phyloP scores from a whole-genome alignment of 1,140 invertebrate species.

The Pemphigus obesinymphae region DNA sequence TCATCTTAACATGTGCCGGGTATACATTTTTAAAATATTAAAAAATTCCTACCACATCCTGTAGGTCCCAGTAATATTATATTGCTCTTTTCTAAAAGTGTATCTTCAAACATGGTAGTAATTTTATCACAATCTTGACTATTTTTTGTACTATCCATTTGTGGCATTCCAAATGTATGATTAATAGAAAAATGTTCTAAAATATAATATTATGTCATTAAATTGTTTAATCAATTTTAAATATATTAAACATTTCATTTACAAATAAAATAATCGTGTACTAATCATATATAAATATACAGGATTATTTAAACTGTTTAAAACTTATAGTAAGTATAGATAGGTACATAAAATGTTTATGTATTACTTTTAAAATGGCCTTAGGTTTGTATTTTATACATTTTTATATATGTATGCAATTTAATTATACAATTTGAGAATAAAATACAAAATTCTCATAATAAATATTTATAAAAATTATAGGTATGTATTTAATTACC shows the following conservation, averaged over 20 bases:
- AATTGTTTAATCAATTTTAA: background rate
- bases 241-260: background rate
- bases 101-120: constrained; percentile 54
- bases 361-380: background rate
- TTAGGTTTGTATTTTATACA: background rate
- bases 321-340: background rate
- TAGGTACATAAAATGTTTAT: background rate
- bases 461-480: background rate
- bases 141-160: background rate
- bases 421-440: background rate
- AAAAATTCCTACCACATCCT: constrained; percentile 68
- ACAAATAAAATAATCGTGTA: too few relatives aligned
- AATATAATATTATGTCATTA: background rate
- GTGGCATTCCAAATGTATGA: constrained; percentile 18
- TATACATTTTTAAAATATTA: background rate
- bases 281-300: background rate
- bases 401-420: background rate
- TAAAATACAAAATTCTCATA: background rate
- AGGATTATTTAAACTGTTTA: background rate
- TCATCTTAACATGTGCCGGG: too few relatives aligned
- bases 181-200: constrained; percentile 3
- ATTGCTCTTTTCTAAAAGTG: constrained; percentile 92
- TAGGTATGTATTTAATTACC: background rate
- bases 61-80: constrained; percentile 95
- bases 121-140: constrained; percentile 48